Evolutionary conservation across 2,797 vertebrate species (phyloP), one percentile per base, ranked within the genome.

Genomic region (Sebastolobus altivelis): DNA sequence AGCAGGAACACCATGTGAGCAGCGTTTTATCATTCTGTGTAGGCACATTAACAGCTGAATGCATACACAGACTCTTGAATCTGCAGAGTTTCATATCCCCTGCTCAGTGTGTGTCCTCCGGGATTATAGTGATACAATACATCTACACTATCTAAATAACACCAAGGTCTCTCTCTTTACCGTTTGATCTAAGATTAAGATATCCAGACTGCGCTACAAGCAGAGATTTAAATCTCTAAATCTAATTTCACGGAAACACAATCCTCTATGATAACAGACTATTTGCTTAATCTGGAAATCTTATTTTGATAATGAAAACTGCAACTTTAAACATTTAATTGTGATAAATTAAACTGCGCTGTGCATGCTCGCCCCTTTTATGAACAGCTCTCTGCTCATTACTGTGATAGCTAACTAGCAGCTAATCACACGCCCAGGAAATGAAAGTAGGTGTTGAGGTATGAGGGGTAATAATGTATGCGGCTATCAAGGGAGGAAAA

Each of bases 381-480:
- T 72, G 31, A 83, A 49, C 25, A 63, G 43, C 84, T 70, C 72
- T 71, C n/a, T 5, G 18, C 29, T 80, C 37, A 58, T 81, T 69
- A 72, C 33, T n/a, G 31, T 58, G 49, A 61, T 43, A 12, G 56
- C 74, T 40, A 54, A 77, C 73, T 25, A 71, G 60, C 61, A 73
- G 37, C 60, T 73, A 71, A 77, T 83, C 55, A 75, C 71, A 77
- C 59, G 66, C 9, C 25, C 61, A 81, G 72, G 72, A 83, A 81
- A 82, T 69, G 33, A 81, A 79, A 66, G 31, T 40, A 77, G 49
- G 66, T 33, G 43, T 16, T 20, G n/a, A 46, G 31, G 31, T 71
- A 74, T 63, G 60, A 69, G 25, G 33, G 25, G 43, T 22, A 72
- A 74, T 75, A 81, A 82, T 61, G 29, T 14, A 6, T 22, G 46